Base-by-base conservation (phyloP, 1,140 invertebrate species). In the Zaprionus ornatus region DNA sequence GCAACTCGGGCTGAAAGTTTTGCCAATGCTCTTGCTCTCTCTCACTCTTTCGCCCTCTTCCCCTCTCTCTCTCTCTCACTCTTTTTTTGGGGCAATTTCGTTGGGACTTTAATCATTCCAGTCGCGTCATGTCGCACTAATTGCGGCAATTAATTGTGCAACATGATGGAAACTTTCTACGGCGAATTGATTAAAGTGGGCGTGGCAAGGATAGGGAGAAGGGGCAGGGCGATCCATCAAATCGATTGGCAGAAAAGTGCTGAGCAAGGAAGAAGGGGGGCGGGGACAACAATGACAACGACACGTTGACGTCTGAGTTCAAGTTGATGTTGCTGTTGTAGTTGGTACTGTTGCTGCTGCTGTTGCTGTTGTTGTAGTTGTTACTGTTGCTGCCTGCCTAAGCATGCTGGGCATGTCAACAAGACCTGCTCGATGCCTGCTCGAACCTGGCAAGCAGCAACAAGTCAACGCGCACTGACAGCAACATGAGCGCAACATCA, bases 381-480 rank as follows among this genome's bases (percentile, higher is more conserved):
- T 74, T 27, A 27, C 29, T 32, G 9, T 32, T 32, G 9, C 40
- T 82, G 84, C 79, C 75, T 77, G 82, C 73, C 73, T 78, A 84
- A 83, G 79, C 84, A 91, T 83, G 87, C 84, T 91, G 87, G 80
- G 87, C 91, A 91, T 91, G 91, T 91, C 82, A 87, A 92, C 91
- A 91, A 88, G 78, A 73, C 63, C 60, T 64, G 42, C 64, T 73
- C 69, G 75, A 45, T 52, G 50, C 32, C 61, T 63, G 48, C 48
- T 63, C 48, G 74, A 70, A 66, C 21, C 55, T 52, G 66, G 42
- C 69, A 48, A 37, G 48, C 77, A 69, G 72, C 80, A 80, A 79
- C 81, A 81, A 88, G 80, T 84, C 81, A 88, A 87, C 59, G 68
- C 57, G 75, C 81, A 75, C 81, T 85, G 85, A 88, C 85, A 88